These are phyloP conservation scores for Marmota flaviventris DNA, from an alignment of 2,113 vertebrate species.

Conservation along the genomic window DNA sequence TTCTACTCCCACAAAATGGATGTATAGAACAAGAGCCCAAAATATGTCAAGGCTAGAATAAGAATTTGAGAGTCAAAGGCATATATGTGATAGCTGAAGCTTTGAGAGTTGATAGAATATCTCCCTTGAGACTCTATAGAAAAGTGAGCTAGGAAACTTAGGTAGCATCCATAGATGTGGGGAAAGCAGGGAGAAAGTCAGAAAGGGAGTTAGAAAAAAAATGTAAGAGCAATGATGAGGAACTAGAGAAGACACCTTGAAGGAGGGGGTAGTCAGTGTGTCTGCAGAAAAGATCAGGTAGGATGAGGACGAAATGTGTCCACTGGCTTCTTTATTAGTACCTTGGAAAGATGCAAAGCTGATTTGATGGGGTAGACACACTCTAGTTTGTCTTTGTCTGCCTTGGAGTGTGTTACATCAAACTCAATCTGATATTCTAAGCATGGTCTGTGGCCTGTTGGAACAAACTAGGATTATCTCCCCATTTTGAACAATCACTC, in stretches of 20 bases:
- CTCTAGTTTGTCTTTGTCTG: neutral
- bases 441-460: neutral
- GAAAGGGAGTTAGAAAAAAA: neutral
- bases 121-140: neutral
- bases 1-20: neutral
- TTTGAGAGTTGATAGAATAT: neutral
- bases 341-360: neutral
- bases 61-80: neutral
- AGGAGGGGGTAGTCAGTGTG: neutral
- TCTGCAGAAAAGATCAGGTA: neutral
- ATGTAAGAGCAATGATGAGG: neutral
- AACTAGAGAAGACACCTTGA: neutral
- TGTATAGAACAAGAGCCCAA: neutral
- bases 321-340: neutral
- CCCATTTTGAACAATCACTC: neutral
- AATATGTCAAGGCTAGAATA: neutral
- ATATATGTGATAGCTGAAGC: neutral
- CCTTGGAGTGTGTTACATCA: neutral
- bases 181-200: neutral
- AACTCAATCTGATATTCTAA: neutral
- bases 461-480: neutral
- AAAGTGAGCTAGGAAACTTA: neutral
- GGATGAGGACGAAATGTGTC: neutral
- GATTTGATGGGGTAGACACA: neutral
- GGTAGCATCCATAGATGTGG: neutral